A percentile compares a stretch with the other conserved stretches of the same genome.
Evolutionary conservation across 2,797 vertebrate species (phyloP).

Genomic region (Coreius guichenoti): DNA sequence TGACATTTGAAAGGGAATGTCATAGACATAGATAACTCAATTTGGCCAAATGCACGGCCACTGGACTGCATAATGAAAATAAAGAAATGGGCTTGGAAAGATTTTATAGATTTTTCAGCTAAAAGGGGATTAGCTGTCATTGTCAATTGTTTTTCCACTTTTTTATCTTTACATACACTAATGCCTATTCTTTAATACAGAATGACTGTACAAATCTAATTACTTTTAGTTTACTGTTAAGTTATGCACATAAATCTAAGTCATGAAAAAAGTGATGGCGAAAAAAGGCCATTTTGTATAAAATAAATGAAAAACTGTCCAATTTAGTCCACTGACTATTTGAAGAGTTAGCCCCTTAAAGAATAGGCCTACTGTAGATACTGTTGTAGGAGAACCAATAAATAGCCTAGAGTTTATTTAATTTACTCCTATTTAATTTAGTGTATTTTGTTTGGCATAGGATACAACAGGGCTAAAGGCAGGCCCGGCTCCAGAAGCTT

Average conservation of each 20-base stretch:
- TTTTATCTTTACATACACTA: too few species aligned
- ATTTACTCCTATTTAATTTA: neutral
- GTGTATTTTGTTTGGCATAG: neutral
- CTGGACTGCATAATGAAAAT: neutral
- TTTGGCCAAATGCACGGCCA: neutral
- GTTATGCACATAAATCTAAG: too few species aligned
- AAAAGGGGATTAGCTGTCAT: neutral
- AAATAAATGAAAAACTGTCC: too few species aligned
- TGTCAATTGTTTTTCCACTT: neutral
- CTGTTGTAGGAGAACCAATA: neutral
- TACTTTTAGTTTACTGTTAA: too few species aligned
- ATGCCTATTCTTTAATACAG: too few species aligned
- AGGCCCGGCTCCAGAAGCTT: too few species aligned
- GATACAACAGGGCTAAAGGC: too few species aligned
- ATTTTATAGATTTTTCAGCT: too few species aligned
- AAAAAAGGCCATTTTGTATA: too few species aligned
- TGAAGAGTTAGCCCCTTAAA: neutral
- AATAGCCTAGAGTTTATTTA: neutral
- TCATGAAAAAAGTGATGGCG: too few species aligned
- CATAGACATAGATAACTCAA: neutral
- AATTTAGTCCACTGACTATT: too few species aligned
- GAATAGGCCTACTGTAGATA: neutral
- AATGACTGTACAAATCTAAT: too few species aligned
- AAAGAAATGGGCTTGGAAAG: neutral
- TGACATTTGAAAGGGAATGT: neutral